Conservation (phyloP, 2,888 invertebrate genomes). For the Dolichopus griseipennis region DNA sequence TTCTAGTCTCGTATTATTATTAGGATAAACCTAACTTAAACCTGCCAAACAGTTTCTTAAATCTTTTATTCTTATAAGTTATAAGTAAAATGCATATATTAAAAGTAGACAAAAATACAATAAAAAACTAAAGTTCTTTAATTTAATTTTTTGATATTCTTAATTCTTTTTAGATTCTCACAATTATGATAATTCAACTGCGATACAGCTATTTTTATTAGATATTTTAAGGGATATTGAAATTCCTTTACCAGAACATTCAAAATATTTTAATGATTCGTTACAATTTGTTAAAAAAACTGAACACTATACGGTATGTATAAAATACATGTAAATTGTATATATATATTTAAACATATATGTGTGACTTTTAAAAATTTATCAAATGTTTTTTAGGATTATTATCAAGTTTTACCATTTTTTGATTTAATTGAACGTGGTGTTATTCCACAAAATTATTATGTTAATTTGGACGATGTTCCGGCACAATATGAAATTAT, state of each 20-base stretch:
- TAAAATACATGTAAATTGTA: too few relatives aligned
- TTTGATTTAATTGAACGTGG: constrained; percentile 1
- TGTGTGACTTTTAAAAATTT: too few relatives aligned
- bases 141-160: too few relatives aligned
- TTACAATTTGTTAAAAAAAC: neutral
- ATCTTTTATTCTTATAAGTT: too few relatives aligned
- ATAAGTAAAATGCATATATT: too few relatives aligned
- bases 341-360: too few relatives aligned
- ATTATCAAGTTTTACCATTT: neutral
- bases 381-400: neutral
- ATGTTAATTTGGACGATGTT: neutral
- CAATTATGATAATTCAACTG: neutral
- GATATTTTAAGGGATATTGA: neutral
- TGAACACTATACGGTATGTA: neutral
- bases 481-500: constrained; percentile 10
- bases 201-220: neutral
- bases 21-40: too few relatives aligned
- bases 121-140: too few relatives aligned
- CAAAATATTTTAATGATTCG: neutral
- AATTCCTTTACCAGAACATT: neutral
- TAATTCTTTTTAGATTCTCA: too few relatives aligned
- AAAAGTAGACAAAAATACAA: too few relatives aligned
- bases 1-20: too few relatives aligned
- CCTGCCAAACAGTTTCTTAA: too few relatives aligned
- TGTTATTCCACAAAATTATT: neutral